phyloP scores from a whole-genome alignment of 1,140 invertebrate genomes.

The Microplitis mediator region DNA sequence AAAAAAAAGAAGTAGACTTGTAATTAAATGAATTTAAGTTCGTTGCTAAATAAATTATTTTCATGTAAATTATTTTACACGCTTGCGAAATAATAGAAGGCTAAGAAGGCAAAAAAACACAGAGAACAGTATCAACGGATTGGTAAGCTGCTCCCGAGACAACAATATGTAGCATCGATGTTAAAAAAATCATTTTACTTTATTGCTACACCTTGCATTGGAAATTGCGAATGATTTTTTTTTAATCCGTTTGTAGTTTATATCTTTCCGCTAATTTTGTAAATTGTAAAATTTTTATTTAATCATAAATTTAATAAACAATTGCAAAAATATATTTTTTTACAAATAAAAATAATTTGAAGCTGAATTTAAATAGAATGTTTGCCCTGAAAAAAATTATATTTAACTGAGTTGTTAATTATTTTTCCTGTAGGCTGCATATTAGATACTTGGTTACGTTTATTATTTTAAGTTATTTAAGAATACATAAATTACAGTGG shows the following conservation, averaged over 20 bases:
- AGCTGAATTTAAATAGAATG: too few species aligned
- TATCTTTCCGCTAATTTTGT: neutral
- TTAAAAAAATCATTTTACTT: slow-evolving; percentile 28
- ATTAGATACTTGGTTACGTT: neutral
- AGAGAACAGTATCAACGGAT: slow-evolving; percentile 82
- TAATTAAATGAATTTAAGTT: slow-evolving; percentile 29
- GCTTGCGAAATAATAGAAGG: slow-evolving; percentile 62
- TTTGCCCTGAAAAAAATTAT: neutral
- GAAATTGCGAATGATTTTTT: slow-evolving; percentile 17
- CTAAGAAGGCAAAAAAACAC: slow-evolving; percentile 72
- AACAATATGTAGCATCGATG: slow-evolving; percentile 25
- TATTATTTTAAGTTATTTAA: neutral
- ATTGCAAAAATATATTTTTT: too few species aligned
- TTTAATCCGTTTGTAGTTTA: slow-evolving; percentile 12
- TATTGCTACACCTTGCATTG: slow-evolving; percentile 23
- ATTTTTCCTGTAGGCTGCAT: too few species aligned
- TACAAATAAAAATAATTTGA: too few species aligned
- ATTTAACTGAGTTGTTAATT: too few species aligned
- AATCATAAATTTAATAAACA: neutral
- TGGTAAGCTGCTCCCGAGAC: slow-evolving; percentile 70
- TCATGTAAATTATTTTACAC: slow-evolving; percentile 57
- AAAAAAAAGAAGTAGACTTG: slow-evolving; percentile 40
- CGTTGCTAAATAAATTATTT: slow-evolving; percentile 45
- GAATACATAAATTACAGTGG: neutral
- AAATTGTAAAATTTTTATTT: slow-evolving; percentile 9